Conservation (phyloP, 2,113 vertebrate species). For the Glaucomys volans region DNA sequence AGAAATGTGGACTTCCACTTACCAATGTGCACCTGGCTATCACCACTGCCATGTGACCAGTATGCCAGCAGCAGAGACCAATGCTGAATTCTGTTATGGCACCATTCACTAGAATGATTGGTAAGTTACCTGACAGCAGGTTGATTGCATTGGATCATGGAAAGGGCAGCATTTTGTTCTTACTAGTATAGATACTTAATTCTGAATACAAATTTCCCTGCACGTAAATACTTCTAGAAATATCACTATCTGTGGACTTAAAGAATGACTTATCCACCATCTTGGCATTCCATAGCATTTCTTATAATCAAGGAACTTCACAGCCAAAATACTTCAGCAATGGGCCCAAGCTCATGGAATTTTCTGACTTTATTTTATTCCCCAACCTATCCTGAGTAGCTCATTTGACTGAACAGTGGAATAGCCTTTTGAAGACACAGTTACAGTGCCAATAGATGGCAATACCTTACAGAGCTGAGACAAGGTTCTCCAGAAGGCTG, state of each 20-base stretch:
- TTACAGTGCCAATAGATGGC: not conserved
- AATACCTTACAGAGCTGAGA: not conserved
- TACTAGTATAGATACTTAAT: not conserved
- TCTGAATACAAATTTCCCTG: not conserved
- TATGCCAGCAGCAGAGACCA: not conserved
- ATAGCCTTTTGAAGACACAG: not conserved
- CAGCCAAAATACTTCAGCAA: not conserved
- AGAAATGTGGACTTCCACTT: not conserved
- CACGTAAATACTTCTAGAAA: not conserved
- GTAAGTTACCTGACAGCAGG: not conserved
- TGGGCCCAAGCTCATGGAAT: not conserved
- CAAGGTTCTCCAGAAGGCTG: not conserved
- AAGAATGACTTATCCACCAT: not conserved
- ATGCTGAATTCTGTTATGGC: not conserved
- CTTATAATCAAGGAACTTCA: not conserved
- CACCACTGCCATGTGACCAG: too few species aligned
- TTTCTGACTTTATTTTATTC: not conserved
- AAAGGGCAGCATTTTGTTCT: not conserved
- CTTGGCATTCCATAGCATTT: not conserved
- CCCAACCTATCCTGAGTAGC: not conserved
- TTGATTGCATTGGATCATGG: not conserved
- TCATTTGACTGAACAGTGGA: not conserved
- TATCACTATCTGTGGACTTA: not conserved
- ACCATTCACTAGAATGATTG: not conserved
- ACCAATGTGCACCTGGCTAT: not conserved